Base-by-base conservation (phyloP, 2,113 vertebrate genomes). In the Gadus chalcogrammus region DNA sequence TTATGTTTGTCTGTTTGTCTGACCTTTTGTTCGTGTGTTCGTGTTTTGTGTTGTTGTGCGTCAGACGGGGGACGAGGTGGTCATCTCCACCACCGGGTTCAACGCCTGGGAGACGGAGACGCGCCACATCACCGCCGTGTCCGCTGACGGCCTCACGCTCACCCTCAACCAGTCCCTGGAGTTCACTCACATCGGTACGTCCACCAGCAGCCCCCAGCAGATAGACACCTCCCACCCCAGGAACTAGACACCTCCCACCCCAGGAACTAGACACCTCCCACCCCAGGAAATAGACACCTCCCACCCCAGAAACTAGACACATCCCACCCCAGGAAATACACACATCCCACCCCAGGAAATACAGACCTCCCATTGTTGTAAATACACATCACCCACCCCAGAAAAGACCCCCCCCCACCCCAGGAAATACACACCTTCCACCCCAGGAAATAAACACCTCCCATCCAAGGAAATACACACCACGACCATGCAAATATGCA, bases 81-180 rank as follows among this genome's bases (percentile, higher is more conserved):
- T 90, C 65, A 79, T 96, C 77, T 94, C 94, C 16, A 94, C 93
- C 63, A 94, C 87, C 69, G 92, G 94, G 82, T 95, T 94, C 82
- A 89, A 86, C 70, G 38, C 89, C 0, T 80, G 85, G 82, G 93
- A 96, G 81, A 94, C 94, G 5, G 95, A 96, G 74, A 93, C 87
- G 17, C 89, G 78, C 38, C 85, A 66, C 27, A 93, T 95, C 27
- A 1, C 74, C 1, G 85, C 82, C 9, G 80, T 95, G 58, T 92
- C 94, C 0, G 58, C 75, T 0, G 63, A 91, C 53, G 81, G 81
- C 27, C 88, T 13, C 35, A 67, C 76, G n/a, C 87, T 96, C 68
- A 93, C 90, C 69, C 83, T 96, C 74, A 88, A 91, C 82, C 85
- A 74, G 18, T 84, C 91, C 12, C 88, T 96, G 75, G 72, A 69